Conservation (phyloP, 2,113 vertebrate species). For the Serinus canaria region DNA sequence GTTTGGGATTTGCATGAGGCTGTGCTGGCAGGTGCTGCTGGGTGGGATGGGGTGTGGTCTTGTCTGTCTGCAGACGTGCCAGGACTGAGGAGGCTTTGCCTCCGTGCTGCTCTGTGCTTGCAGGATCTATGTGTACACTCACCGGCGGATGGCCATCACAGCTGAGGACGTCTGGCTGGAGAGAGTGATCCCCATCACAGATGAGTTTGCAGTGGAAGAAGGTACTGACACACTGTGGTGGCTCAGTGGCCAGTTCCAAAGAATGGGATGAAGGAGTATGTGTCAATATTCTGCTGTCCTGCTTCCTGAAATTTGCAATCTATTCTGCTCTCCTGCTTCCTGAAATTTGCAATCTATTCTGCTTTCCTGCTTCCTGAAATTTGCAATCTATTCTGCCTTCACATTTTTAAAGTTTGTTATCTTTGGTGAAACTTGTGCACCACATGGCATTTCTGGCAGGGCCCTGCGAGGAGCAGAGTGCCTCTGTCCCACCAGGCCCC, state of each 20-base stretch:
- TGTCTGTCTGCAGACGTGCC: fast-evolving
- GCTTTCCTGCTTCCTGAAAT: not conserved
- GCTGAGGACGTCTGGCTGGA: constrained; percentile 89
- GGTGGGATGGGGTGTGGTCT: not conserved
- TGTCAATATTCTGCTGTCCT: not conserved
- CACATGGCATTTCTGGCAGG: not conserved
- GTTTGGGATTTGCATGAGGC: not conserved
- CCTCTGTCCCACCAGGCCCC: not conserved
- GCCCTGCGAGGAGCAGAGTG: not conserved
- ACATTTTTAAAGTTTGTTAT: not conserved
- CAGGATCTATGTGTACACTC: constrained; percentile 87
- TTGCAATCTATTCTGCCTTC: not conserved
- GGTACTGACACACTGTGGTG: constrained; percentile 58
- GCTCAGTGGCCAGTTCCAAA: not conserved
- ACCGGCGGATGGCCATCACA: constrained; percentile 91
- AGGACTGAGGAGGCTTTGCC: not conserved
- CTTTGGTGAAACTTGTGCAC: not conserved
- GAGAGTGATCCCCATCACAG: constrained; percentile 80
- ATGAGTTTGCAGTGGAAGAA: constrained; percentile 85
- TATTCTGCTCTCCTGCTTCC: not conserved
- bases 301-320: not conserved
- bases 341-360: not conserved
- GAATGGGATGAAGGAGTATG: not conserved
- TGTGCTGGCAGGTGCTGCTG: not conserved
- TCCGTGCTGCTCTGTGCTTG: not conserved